Percentiles rank a stretch among this genome's conserved stretches.
Conservation (phyloP, 2,797 vertebrate species). For the Cheirogaleus major region DNA sequence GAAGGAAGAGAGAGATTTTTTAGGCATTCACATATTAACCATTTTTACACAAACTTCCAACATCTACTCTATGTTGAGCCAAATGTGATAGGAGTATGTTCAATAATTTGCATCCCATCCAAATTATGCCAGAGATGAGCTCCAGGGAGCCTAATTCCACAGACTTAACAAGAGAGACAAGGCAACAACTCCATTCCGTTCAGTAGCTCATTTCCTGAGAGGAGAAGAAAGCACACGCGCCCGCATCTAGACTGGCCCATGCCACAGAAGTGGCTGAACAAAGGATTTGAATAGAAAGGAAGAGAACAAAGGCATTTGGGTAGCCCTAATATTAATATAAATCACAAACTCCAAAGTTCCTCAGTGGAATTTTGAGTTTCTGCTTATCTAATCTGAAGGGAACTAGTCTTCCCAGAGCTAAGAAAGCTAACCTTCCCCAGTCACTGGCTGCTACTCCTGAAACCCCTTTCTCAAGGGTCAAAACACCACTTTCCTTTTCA, state of each 20-base stretch:
- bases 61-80: neutral
- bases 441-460: neutral
- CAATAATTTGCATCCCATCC: neutral
- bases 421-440: neutral
- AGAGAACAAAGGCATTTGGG: neutral
- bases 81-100: neutral
- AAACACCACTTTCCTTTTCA: neutral
- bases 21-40: neutral
- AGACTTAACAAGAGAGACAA: neutral
- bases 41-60: constrained; percentile 4
- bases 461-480: neutral
- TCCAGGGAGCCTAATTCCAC: neutral
- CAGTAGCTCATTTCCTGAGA: fast-evolving
- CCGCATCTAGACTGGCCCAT: neutral
- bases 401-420: neutral
- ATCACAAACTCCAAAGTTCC: neutral
- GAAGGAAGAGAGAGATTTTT: neutral
- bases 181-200: neutral
- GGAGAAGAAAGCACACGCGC: neutral
- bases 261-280: neutral
- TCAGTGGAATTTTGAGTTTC: neutral
- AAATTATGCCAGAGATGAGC: neutral
- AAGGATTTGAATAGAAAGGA: neutral
- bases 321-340: neutral
- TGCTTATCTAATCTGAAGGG: neutral